phyloP scores from a whole-genome alignment of 2,888 invertebrate genomes.

The Coremacera marginata region DNA sequence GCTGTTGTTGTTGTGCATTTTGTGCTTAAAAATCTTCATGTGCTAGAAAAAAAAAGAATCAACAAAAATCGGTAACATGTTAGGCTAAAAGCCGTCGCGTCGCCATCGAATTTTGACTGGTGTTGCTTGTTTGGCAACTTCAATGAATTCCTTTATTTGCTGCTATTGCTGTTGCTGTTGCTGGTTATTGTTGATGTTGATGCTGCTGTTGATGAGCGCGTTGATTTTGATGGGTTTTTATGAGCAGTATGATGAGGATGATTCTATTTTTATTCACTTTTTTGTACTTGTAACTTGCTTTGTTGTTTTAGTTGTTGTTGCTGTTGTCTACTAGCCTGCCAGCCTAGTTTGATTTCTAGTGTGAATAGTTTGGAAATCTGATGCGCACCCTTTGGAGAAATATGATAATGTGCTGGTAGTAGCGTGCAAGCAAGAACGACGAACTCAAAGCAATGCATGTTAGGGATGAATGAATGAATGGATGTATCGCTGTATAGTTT shows the following conservation, averaged over 20 bases:
- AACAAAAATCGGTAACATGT: not conserved
- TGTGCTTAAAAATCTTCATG: not conserved
- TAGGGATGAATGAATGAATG: conserved; percentile 32
- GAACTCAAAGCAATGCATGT: not conserved
- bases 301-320: conserved; percentile 25
- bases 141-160: conserved; percentile 37
- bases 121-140: conserved; percentile 68
- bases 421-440: not conserved
- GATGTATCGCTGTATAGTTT: not conserved
- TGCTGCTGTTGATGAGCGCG: conserved; percentile 57
- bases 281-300: conserved; percentile 41
- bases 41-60: conserved; percentile 7
- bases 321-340: conserved; percentile 15
- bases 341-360: conserved; percentile 33
- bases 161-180: conserved; percentile 51
- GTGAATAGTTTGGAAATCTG: conserved; percentile 2
- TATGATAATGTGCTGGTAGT: not conserved
- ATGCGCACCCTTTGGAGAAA: conserved; percentile 14
- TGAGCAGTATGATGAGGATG: conserved; percentile 22
- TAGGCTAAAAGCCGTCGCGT: conserved; percentile 30
- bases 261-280: conserved; percentile 7
- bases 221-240: conserved; percentile 56
- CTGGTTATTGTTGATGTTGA: conserved; percentile 54
- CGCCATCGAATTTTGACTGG: conserved; percentile 53
- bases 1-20: conserved; percentile 25